Evolutionary conservation across 1,140 invertebrate genomes (phyloP), one percentile per base, ranked within the genome.

Genomic region (Trachymyrmex septentrionalis): DNA sequence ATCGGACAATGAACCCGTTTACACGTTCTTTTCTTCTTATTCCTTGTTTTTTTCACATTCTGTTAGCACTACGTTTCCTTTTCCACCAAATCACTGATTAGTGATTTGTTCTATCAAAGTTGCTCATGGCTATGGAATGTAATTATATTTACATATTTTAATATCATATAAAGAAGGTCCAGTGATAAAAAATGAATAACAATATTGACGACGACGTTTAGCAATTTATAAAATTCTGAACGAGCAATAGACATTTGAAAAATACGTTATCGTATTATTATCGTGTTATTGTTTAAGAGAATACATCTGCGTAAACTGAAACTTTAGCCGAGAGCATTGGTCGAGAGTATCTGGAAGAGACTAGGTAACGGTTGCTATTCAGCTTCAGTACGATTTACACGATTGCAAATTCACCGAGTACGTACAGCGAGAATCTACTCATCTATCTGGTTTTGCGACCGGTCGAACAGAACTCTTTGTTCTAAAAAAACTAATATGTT

Each of bases 1-100:
- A 82, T 82, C 80, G 80, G 38, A 84, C 80, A 84, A 84, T n/a
- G 69, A 84, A 84, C 80, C 55, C 63, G 19, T 48, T 24, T 69
- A 69, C 30, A 50, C 21, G 34, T 73, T 48, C 38, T 59, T 50
- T 82, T 81, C 50, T n/a, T 61, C 69, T 21, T 59, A 44, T 59
- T 61, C 19, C 24, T 73, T 24, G 9, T 16, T 69, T 72, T 71
- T 71, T 30, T 59, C 55, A 14, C 30, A 30, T 64, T 24, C 19
- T 27, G 16, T 34, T 38, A 30, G 2, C 53, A 27, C 19, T 19
- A 21, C 53, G 34, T 57, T 10, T 27, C 14, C 16, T 66, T 10
- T 19, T 21, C 14, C 48, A 30, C n/a, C n/a, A n/a, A n/a, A n/a
- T n/a, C n/a, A n/a, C n/a, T n/a, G n/a, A n/a, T n/a, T n/a, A n/a